Conservation (phyloP, 2,888 invertebrate species). For the Papilio gigon region DNA sequence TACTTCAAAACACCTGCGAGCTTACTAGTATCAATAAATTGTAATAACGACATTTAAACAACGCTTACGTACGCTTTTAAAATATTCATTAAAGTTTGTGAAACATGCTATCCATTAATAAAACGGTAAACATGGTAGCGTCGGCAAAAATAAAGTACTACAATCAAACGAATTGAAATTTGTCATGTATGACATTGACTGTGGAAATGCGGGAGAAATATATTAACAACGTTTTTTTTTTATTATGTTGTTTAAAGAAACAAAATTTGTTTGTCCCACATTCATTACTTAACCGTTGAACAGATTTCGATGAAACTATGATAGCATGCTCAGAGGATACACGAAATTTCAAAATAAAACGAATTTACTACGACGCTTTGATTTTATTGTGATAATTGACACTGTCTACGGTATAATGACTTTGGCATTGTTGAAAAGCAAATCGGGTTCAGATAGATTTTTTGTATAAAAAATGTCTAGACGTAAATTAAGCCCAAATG, state of each 20-base stretch:
- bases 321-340: not conserved
- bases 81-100: conserved; percentile 15
- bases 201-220: conserved; percentile 20
- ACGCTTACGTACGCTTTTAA: conserved; percentile 4
- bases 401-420: not conserved
- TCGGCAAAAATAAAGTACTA: conserved; percentile 9
- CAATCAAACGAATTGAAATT: conserved; percentile 42
- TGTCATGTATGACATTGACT: conserved; percentile 39
- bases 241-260: too few species aligned
- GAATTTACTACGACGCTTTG: too few species aligned
- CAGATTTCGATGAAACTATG: not conserved
- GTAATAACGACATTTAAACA: conserved; percentile 9
- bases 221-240: too few species aligned
- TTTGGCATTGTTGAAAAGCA: not conserved
- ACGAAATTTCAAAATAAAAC: too few species aligned
- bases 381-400: not conserved
- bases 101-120: conserved; percentile 22
- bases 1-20: conserved; percentile 17
- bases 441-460: not conserved
- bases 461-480: conserved; percentile 43
- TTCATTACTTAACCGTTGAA: not conserved
- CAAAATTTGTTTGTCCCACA: not conserved
- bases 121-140: conserved; percentile 27
- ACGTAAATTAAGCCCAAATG: conserved; percentile 58
- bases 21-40: conserved; percentile 16